Base-by-base conservation (phyloP, 2,797 vertebrate species). In the Arnoldichthys spilopterus region DNA sequence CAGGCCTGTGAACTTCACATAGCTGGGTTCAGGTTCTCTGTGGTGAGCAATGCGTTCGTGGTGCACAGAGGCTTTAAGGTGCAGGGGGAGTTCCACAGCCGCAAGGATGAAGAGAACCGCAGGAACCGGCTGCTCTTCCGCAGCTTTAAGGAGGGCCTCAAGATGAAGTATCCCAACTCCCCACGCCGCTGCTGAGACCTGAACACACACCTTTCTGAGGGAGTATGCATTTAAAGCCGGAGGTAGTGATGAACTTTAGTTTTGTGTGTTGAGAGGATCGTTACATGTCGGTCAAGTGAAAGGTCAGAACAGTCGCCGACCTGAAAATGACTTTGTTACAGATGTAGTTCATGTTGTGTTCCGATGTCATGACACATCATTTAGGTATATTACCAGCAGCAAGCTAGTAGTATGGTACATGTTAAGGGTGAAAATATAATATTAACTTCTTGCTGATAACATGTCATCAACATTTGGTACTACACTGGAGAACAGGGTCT, bases 1-100 rank as follows among this genome's bases (percentile, higher is more conserved):
- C 86, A 98, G 96, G 94, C 95, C 34, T 97, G 97, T 18, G 96
- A 98, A 88, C 93, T 98, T 79, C 96, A 97, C 2, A 86, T 97
- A 72, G 94, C 95, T 0, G 96, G 96, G 2, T 97, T 94, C 88
- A 90, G 81, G 40, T 98, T 98, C 54, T 94, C 93, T 0, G 94
- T 98, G 83, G 91, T 98, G 85, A 96, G 93, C 62, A 94, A 95
- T 0, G 96, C 95, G 56, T 98, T 97, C 45, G 90, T 98, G 51
- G 91, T 95, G 61, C 96, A 98, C 86, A 89, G 91, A 0, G 96
- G 97, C 70, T 96, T 97, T 90, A 98, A 98, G 86, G 91, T 96
- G 83, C 90, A 95, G 8, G 93, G 95, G 0, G 94, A 95, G 51
- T 98, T 98, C 88, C 96, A 98, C 62, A 88, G 90, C 24, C 91